Base-by-base conservation (phyloP, 2,888 invertebrate species). In the Parnassius orleans region DNA sequence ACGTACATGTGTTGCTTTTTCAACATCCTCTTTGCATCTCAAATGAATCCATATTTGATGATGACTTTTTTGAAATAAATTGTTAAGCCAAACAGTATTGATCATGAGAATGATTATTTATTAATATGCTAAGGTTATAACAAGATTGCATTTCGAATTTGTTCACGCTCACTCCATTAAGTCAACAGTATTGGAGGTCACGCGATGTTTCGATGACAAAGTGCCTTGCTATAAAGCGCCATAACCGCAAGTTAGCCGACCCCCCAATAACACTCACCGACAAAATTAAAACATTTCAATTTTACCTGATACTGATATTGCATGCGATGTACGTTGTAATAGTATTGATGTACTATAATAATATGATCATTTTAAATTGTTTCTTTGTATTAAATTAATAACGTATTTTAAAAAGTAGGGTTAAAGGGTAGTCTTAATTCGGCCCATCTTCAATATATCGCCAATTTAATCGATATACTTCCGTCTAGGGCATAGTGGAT, bases 271-370 rank as follows among this genome's bases (percentile, higher is more conserved):
- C 83, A 82, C 83, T 81, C 82, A 73, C 71, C 76, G 73, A 75
- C 76, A 72, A 83, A 89, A 89, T 89, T 85, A 88, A 89, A 89
- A 87, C 85, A 89, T 89, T 87, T 86, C 85, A 83, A 82, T 84
- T 87, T 84, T 74, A 81, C 75, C 72, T 78, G 78, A 78, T 78
- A 83, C 84, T 83, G 79, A 79, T 75, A 74, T 75, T 56, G 66
- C 88, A 89, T 86, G 89, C 87, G 78, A 87, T 79, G 75, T 68
- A 62, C 65, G 77, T 76, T 77, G 73, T 78, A 77, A 76, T 78
- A 74, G 74, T 69, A 68, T 73, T 78, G 80, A 82, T 53, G 42
- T 48, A 14, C 48, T 33, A 7, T 7, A 19, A 19, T 19, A 19
- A 19, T 33, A 33, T 33, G 33, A 33, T 7, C 7, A 33, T 7